Evolutionary conservation across 2,113 vertebrate genomes (phyloP).

Genomic region (Girardinichthys multiradiatus): DNA sequence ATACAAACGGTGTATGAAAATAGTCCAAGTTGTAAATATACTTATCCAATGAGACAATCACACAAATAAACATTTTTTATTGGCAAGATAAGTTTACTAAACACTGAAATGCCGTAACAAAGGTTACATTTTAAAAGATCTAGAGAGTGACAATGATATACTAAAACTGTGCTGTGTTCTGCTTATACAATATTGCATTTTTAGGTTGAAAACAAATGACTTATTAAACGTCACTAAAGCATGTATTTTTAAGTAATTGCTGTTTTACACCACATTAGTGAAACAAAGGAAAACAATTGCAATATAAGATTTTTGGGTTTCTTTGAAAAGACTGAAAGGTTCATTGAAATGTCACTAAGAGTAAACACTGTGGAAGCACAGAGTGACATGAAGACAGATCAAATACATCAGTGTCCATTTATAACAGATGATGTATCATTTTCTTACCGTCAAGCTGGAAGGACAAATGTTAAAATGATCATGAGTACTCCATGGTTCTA

Average conservation of each 20-base stretch:
- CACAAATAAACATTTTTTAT: background rate
- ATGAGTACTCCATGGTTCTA: slow-evolving; percentile 29
- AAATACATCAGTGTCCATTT: slow-evolving; percentile 3
- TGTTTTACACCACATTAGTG: slow-evolving; percentile 11
- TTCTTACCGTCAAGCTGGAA: slow-evolving; percentile 33
- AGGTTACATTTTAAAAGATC: slow-evolving; percentile 19
- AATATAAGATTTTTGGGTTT: background rate
- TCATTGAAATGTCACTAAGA: slow-evolving; percentile 24
- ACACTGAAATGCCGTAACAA: slow-evolving; percentile 10
- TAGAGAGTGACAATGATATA: slow-evolving; percentile 15
- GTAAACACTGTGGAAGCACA: slow-evolving; percentile 8
- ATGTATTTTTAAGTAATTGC: slow-evolving; percentile 4
- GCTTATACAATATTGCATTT: background rate
- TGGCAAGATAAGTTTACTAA: background rate
- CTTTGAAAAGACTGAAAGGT: slow-evolving; percentile 3
- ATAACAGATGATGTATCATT: slow-evolving; percentile 35
- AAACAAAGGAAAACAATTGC: slow-evolving; percentile 1
- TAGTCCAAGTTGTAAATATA: background rate
- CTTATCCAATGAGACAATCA: background rate
- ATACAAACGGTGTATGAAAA: background rate
- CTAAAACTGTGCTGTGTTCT: background rate
- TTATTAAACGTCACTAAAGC: too few relatives aligned
- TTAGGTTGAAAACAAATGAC: background rate
- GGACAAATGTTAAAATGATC: slow-evolving; percentile 18
- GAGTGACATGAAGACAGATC: background rate